phyloP scores from a whole-genome alignment of 2,797 vertebrate species.

The Peromyscus attwateri region DNA sequence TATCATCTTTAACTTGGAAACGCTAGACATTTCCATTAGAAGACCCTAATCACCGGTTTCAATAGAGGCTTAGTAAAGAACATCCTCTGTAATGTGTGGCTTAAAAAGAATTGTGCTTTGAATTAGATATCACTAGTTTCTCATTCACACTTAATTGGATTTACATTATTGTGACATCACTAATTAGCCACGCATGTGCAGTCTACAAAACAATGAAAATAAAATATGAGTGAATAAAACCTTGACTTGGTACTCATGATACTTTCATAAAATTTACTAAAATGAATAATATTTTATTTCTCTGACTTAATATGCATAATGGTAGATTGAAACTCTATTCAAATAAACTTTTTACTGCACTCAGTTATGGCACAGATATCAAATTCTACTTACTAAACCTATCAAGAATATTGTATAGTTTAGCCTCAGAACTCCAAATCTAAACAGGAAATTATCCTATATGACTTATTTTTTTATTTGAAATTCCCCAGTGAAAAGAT shows the following conservation, averaged over 20 bases:
- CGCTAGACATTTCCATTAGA: conserved; percentile 32
- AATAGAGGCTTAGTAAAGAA: conserved; percentile 38
- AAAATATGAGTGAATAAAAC: neutral
- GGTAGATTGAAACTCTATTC: neutral
- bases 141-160: conserved; percentile 1
- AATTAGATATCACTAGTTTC: conserved; percentile 13
- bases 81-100: neutral
- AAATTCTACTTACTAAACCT: neutral
- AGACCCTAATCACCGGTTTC: neutral
- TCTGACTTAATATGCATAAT: neutral
- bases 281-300: neutral
- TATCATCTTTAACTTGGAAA: conserved; percentile 11
- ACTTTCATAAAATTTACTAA: neutral
- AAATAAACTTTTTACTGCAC: neutral
- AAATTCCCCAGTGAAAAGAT: neutral
- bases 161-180: neutral
- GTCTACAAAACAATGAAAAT: neutral
- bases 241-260: neutral
- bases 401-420: neutral
- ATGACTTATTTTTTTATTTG: neutral
- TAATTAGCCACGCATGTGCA: neutral
- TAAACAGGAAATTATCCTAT: neutral
- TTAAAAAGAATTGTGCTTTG: neutral
- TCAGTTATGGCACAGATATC: neutral
- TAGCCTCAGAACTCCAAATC: neutral